Base-by-base conservation (phyloP, 35 echinoderm and acorn worm genomes). In the Lytechinus pictus region DNA sequence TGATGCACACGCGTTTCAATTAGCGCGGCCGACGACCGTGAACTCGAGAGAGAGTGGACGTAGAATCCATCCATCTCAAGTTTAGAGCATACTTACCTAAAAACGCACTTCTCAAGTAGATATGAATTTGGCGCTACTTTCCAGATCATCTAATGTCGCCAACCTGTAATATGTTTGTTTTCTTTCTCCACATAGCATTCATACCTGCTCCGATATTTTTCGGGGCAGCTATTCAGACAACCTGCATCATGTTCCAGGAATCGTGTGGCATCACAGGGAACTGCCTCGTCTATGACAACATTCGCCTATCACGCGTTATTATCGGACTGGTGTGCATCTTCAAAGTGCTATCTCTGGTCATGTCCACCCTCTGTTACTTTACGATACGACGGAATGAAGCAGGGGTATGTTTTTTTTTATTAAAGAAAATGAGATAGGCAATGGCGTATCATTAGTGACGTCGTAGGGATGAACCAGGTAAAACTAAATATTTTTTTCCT, bases 211-310 rank as follows among this genome's bases (percentile, higher is more conserved):
- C 97, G 9, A 90, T 98, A 5, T 87, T 95, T 51, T 96, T 97
- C 88, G 97, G 97, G 11, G 95, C 97, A 2, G 53, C 94, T 5
- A 95, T 98, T 29, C 92, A 98, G 13, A 93, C 54, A 5, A 90
- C 97, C 6, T 98, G 97, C 86, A 27, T 96, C 7, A 61, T 98
- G 9, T 96, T 95, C 14, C 96, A 97, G 72, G 93, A 97, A 54
- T 98, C 97, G 0, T 98, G 97, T 61, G 97, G 96, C 13, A 54
- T 97, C 29, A 96, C 95, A 13, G 97, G 97, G 8, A 93, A 95
- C 54, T 98, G 97, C 95, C 89, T 95, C 44, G 54, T 98, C 2
- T 98, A 98, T 58, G 95, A 98, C 86, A 97, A 95, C 60, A 94
- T 96, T 52, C 60, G 94, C 14, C 94, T 97, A 61, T 55, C 95